Evolutionary conservation across 2,797 vertebrate species (phyloP), one percentile per base, ranked within the genome.

Genomic region (Lateolabrax maculatus): DNA sequence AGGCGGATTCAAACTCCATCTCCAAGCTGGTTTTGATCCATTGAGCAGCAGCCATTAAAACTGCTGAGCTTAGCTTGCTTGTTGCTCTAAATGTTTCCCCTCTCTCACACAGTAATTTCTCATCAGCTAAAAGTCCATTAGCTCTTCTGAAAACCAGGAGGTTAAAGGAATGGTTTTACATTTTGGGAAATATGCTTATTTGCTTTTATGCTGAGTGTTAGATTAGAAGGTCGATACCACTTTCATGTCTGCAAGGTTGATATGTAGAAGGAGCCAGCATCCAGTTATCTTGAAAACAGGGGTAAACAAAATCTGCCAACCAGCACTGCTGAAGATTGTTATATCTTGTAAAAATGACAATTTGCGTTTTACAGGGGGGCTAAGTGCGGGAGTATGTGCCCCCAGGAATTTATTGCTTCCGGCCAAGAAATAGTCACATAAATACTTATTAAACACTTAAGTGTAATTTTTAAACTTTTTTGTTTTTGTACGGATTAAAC

Each of bases 21-120:
- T 63, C 39, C 27, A 11, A 27, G 46, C 23, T 75, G 55, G 34
- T 49, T 81, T 9, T 58, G 25, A 66, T 71, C 37, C 12, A 29
- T 25, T 3, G 9, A 18, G 19, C 46, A 23, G 31, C 23, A 52
- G 9, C 51, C 36, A 49, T 64, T 70, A 49, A 62, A 75, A 52
- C 31, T 36, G 27, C n/a, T 21, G 23, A 56, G 34, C 9, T 36
- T 39, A 21, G 7, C 10, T 70, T 68, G 1, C 8, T 43, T 64
- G 4, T 31, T 55, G 9, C 37, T 48, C 41, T 37, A 12, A 58
- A 70, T 37, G 34, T 31, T 63, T 44, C 12, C 36, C 65, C 16
- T 6, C 10, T 36, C 29, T 73, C 39, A 25, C 15, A 48, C 31
- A 16, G 37, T 56, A n/a, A 49, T 16, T 56, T 63, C 19, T 66